Evolutionary conservation across 1,140 invertebrate genomes (phyloP).

Genomic region (Portunus trituberculatus): DNA sequence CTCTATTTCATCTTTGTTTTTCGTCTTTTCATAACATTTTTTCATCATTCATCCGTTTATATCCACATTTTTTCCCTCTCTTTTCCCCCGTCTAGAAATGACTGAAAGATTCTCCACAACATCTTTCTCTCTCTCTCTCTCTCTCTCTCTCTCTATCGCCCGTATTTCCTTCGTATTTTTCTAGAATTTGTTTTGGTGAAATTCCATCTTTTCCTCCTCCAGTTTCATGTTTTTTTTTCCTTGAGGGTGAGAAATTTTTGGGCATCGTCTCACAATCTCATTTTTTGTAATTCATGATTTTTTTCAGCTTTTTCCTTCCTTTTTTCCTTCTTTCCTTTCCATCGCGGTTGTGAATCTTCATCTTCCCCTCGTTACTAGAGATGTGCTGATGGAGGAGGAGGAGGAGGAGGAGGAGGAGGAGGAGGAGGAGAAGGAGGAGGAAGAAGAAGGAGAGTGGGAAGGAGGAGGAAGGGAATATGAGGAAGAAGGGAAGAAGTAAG

Average conservation of each 20-base stretch:
- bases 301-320: not conserved
- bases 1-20: not conserved
- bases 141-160: not conserved
- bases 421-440: not conserved
- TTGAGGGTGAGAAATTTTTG: not conserved
- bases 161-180: not conserved
- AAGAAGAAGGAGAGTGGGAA: not conserved
- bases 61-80: not conserved
- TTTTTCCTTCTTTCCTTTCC: not conserved
- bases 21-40: not conserved
- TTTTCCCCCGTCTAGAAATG: too few species aligned
- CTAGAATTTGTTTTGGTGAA: not conserved
- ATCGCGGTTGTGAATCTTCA: not conserved
- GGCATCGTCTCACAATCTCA: not conserved
- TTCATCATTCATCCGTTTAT: too few species aligned
- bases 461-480: not conserved
- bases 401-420: slow-evolving; percentile 10
- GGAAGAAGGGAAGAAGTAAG: not conserved
- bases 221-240: not conserved
- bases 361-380: not conserved
- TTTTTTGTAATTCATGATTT: not conserved
- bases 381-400: slow-evolving; percentile 27
- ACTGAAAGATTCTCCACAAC: not conserved
- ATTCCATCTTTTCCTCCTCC: not conserved
- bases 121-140: not conserved